Base-by-base conservation (phyloP, 2,888 invertebrate species). In the Drosophila leonis region DNA sequence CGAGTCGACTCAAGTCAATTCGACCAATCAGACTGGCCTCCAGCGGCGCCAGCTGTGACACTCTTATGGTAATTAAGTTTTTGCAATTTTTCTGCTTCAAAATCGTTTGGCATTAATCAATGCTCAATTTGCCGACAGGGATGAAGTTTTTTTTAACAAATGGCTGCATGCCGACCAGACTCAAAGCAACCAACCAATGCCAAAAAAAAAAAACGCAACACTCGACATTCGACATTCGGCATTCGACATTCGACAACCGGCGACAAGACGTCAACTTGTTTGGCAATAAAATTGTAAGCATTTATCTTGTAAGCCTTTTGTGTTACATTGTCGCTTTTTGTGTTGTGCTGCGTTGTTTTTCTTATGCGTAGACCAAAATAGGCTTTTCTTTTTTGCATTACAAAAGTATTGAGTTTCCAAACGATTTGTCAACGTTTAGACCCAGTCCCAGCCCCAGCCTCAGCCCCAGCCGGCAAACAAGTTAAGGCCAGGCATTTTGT, bases 211-310 rank as follows among this genome's bases (percentile, higher is more conserved):
- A 54, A 54, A 7, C 27, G 37, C 37, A 39, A 54, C 37, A 54
- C 54, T 27, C 18, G 27, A 29, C 27, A 39, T 37, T 24, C 54
- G 52, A 20, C 51, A 51, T 51, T 33, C 51, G 56, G 48, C 63
- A 60, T 55, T 29, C 70, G 49, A 39, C 51, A 46, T 65, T 49
- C 74, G 67, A 69, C 59, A 78, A 78, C 60, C 52, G 66, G 59
- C 79, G 80, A 78, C 72, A 75, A 75, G 73, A 78, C 75, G 80
- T 83, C 88, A 83, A 82, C 74, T 75, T 88, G 84, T 82, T 90
- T 90, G 76, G 78, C 84, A 87, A 82, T 90, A 83, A 90, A 91
- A 88, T 81, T 90, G 87, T 90, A 82, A 84, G 80, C 83, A 91
- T 90, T 91, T 84, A 83, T 91, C 90, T 84, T 84, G 75, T 72